A percentile compares a stretch with the other conserved stretches of the same genome.
These are phyloP conservation scores for Teleogryllus occipitalis DNA, from an alignment of 1,140 invertebrate genomes.

Conservation along the genomic window DNA sequence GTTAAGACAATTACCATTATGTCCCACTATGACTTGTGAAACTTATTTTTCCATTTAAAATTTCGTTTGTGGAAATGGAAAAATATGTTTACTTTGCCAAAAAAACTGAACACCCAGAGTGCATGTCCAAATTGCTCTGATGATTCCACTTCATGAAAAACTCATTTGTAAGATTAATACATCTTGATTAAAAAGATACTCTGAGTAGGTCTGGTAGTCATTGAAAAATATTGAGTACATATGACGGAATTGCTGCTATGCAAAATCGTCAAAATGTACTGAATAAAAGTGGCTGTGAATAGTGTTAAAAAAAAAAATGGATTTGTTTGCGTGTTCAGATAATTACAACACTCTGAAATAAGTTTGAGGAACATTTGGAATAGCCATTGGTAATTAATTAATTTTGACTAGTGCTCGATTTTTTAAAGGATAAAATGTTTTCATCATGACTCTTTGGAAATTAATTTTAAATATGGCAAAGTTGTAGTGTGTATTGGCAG, in stretches of 20 bases:
- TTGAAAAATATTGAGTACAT: too few species aligned
- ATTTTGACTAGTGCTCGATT: not conserved
- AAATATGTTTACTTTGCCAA: not conserved
- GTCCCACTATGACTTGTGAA: not conserved
- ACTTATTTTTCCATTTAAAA: not conserved
- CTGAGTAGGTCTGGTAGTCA: too few species aligned
- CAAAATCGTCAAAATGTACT: too few species aligned
- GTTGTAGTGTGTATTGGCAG: not conserved
- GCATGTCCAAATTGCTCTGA: not conserved
- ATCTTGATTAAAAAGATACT: too few species aligned
- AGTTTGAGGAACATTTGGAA: not conserved
- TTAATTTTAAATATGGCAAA: not conserved
- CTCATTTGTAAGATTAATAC: too few species aligned
- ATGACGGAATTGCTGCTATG: too few species aligned
- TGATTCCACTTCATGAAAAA: too few species aligned
- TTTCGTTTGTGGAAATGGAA: not conserved
- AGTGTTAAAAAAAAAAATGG: not conserved
- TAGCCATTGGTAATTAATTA: not conserved
- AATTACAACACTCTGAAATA: not conserved
- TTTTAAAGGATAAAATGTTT: not conserved
- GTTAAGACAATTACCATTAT: not conserved
- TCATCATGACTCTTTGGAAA: not conserved
- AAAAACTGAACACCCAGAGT: not conserved
- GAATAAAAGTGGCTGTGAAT: too few species aligned
- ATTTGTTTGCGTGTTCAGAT: not conserved